Conservation (phyloP, 2,113 vertebrate genomes). For the Heterotilapia buettikoferi region DNA sequence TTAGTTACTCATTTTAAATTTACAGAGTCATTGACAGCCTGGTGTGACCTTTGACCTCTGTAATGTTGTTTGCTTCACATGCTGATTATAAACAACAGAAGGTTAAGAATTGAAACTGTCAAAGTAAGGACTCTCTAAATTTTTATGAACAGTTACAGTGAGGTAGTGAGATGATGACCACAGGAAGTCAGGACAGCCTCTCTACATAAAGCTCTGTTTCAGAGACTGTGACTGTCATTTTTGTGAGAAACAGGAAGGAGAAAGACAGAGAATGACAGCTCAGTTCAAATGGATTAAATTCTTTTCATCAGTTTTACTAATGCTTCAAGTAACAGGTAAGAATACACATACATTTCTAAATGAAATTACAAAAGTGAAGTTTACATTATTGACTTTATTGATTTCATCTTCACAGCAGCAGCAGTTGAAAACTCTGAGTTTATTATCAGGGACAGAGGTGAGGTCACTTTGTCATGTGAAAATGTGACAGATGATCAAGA, state of each 20-base stretch:
- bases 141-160: not conserved
- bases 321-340: not conserved
- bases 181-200: not conserved
- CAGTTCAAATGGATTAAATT: rapidly evolving
- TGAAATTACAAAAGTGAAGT: rapidly evolving
- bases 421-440: rapidly evolving
- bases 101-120: not conserved
- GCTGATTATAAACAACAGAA: not conserved
- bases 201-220: not conserved
- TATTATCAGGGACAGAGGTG: not conserved
- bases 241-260: not conserved
- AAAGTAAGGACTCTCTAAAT: not conserved
- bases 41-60: not conserved
- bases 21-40: not conserved
- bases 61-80: not conserved
- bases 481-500: not conserved
- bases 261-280: not conserved
- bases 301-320: not conserved
- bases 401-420: not conserved
- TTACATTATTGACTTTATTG: rapidly evolving
- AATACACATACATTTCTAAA: not conserved
- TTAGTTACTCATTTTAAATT: not conserved
- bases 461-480: not conserved
- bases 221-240: not conserved
- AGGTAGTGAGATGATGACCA: not conserved